Conservation (phyloP, 2,888 invertebrate species). For the Euplexia lucipara region DNA sequence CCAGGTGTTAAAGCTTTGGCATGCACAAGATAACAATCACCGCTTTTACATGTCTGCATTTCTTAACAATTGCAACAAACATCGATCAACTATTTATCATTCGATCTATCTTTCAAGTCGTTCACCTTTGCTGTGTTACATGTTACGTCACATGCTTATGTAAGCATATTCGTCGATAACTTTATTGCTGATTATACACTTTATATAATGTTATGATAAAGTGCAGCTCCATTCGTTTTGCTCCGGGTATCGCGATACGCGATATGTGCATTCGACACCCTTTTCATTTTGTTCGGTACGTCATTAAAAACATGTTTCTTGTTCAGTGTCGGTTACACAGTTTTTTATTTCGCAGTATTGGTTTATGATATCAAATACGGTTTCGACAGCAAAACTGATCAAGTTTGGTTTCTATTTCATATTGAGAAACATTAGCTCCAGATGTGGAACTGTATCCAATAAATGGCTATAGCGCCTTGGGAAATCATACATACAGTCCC, state of each 20-base stretch:
- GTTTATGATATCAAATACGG: constrained; percentile 29
- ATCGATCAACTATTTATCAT: constrained; percentile 40
- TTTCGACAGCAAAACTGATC: constrained; percentile 16
- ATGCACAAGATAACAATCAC: constrained; percentile 7
- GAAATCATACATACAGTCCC: constrained; percentile 24
- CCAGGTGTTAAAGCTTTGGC: constrained; percentile 7
- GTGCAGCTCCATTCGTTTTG: constrained; percentile 43
- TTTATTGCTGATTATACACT: constrained; percentile 48
- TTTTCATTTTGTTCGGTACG: constrained; percentile 45
- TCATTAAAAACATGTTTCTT: constrained; percentile 54
- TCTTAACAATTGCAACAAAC: constrained; percentile 10
- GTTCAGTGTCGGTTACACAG: constrained; percentile 41
- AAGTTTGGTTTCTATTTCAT: constrained; percentile 25
- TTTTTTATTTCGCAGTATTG: constrained; percentile 37
- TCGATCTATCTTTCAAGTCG: constrained; percentile 48
- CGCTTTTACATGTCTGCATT: constrained; percentile 1
- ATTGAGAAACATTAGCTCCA: constrained; percentile 12
- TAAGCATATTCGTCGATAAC: constrained; percentile 53
- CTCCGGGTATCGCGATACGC: constrained; percentile 46
- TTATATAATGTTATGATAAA: constrained; percentile 53
- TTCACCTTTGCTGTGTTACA: constrained; percentile 60
- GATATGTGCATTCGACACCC: constrained; percentile 58
- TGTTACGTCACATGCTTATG: constrained; percentile 58
- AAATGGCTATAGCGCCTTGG: constrained; percentile 6
- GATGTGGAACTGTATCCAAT: constrained; percentile 12